Evolutionary conservation across 2,797 vertebrate genomes (phyloP).

Genomic region (Pseudomugil tenellus): DNA sequence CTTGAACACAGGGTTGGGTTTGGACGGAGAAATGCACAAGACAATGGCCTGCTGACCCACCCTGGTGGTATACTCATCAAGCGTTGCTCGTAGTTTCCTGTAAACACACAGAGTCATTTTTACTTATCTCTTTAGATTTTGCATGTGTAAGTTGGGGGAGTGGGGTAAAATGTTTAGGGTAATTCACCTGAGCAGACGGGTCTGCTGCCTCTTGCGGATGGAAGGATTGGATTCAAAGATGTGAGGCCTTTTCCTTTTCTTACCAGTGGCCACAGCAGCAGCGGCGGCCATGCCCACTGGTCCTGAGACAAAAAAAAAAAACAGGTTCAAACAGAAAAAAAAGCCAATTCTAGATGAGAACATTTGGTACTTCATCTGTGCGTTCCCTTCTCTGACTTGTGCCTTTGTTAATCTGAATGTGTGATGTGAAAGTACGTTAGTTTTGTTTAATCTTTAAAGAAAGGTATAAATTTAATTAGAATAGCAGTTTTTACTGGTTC

Average conservation of each 20-base stretch:
- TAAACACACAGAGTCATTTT: slow-evolving; percentile 26
- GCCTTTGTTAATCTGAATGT: not conserved
- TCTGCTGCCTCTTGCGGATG: slow-evolving; percentile 98
- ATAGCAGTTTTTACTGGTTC: not conserved
- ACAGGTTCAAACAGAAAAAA: slow-evolving; percentile 2
- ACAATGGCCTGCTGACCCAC: slow-evolving; percentile 99
- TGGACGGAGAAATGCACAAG: slow-evolving; percentile 96
- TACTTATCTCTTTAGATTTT: not conserved
- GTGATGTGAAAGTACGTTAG: not conserved
- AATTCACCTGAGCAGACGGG: slow-evolving; percentile 92
- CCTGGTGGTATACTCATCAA: slow-evolving; percentile 97
- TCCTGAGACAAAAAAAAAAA: slow-evolving; percentile 77
- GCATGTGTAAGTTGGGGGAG: not conserved
- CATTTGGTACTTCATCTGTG: not conserved
- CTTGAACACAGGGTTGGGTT: slow-evolving; percentile 97
- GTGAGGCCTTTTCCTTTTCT: slow-evolving; percentile 96
- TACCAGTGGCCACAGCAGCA: slow-evolving; percentile 96
- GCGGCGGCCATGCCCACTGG: slow-evolving; percentile 98
- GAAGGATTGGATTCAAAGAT: slow-evolving; percentile 98
- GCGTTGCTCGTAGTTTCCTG: slow-evolving; percentile 94
- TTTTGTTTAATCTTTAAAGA: not conserved
- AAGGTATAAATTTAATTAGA: not conserved
- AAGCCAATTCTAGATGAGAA: not conserved
- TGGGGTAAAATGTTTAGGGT: not conserved
- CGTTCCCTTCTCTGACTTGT: not conserved